Percentiles rank a stretch among this genome's conserved stretches.
Conservation (phyloP, 2,888 invertebrate genomes). For the Phengaris arion region DNA sequence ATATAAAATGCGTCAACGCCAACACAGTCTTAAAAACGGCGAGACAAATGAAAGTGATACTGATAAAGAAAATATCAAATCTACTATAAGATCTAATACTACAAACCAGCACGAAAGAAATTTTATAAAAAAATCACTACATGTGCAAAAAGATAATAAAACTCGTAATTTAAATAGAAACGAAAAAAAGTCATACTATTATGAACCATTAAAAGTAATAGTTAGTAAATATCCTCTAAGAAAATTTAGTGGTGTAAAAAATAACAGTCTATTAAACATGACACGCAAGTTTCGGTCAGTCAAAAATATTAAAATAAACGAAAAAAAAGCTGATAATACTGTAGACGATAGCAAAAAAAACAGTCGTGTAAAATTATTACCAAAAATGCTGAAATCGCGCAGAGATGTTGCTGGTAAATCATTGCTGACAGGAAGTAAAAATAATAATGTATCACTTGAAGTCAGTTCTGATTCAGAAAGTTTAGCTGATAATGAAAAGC, state of each 20-base stretch:
- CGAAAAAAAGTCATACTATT: background rate
- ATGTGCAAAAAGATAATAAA: background rate
- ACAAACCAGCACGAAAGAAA: background rate
- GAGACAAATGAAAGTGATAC: background rate
- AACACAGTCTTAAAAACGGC: background rate
- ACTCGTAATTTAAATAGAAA: background rate
- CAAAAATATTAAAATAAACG: background rate
- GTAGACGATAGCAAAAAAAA: background rate
- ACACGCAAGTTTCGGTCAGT: background rate
- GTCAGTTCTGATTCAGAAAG: background rate
- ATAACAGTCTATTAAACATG: background rate
- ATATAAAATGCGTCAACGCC: conserved; percentile 8
- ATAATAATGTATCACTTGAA: background rate
- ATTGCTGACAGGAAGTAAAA: background rate
- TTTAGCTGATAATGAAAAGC: background rate
- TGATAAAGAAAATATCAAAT: conserved; percentile 11
- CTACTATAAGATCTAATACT: background rate
- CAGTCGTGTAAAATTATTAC: background rate
- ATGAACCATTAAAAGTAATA: background rate
- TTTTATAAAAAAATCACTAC: background rate
- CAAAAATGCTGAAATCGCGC: background rate
- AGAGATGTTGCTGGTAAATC: background rate
- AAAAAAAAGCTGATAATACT: background rate
- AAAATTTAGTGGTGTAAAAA: background rate
- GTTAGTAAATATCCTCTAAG: background rate